Evolutionary conservation across 1,140 invertebrate genomes (phyloP).

Genomic region (Theocolax elegans): DNA sequence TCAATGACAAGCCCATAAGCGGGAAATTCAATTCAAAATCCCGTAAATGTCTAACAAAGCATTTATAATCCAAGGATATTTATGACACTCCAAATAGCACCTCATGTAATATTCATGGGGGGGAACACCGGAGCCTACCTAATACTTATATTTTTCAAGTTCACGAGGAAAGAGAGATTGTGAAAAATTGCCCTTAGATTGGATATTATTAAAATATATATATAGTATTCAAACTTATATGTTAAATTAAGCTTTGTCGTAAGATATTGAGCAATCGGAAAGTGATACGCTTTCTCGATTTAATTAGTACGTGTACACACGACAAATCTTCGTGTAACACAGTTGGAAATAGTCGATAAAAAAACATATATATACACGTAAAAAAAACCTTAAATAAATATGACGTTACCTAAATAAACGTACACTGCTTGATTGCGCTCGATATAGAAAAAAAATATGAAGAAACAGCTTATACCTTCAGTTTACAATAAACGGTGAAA

Average conservation of each 20-base stretch:
- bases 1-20: background rate
- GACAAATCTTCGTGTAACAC: too few species aligned
- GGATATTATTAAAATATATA: conserved; percentile 7
- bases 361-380: too few species aligned
- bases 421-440: too few species aligned
- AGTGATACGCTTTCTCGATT: too few species aligned
- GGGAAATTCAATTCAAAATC: conserved; percentile 8
- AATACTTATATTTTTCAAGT: conserved; percentile 31
- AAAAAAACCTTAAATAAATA: too few species aligned
- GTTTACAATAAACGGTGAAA: background rate
- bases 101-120: conserved; percentile 27
- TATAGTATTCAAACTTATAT: too few species aligned
- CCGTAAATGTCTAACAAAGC: conserved; percentile 22
- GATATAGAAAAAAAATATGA: conserved; percentile 5
- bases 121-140: background rate
- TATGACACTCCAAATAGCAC: conserved; percentile 23
- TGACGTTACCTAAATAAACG: too few species aligned
- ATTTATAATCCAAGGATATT: conserved; percentile 23
- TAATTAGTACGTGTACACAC: too few species aligned
- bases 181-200: conserved; percentile 10
- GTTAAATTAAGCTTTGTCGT: too few species aligned
- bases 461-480: background rate
- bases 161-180: conserved; percentile 1
- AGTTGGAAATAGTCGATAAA: too few species aligned
- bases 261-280: too few species aligned